Percentiles rank a stretch among this genome's conserved stretches.
Evolutionary conservation across 2,113 vertebrate genomes (phyloP).

Genomic region (Empidonax traillii): DNA sequence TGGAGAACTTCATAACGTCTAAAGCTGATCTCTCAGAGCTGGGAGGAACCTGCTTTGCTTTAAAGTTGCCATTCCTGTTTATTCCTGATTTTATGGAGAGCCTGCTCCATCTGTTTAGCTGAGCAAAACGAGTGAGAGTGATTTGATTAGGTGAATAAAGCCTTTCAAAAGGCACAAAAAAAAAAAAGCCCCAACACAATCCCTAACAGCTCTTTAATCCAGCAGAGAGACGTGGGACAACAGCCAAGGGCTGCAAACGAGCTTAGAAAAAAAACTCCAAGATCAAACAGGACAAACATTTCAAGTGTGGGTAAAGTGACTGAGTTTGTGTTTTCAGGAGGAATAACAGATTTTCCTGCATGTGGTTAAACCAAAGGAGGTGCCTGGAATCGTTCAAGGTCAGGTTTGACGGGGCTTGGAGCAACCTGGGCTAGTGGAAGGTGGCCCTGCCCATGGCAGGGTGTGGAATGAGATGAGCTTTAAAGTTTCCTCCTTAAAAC

Average conservation of each 20-base stretch:
- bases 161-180: not conserved
- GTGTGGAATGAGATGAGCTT: not conserved
- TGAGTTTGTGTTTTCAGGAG: not conserved
- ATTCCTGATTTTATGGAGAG: not conserved
- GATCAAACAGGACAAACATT: not conserved
- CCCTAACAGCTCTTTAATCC: slow-evolving; percentile 2
- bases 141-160: slow-evolving; percentile 37
- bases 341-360: not conserved
- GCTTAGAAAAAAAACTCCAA: not conserved
- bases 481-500: not conserved
- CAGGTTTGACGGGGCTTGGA: not conserved
- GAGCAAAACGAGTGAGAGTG: not conserved
- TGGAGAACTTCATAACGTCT: not conserved
- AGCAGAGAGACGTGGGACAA: not conserved
- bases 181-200: not conserved
- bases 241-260: not conserved
- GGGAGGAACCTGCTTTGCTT: not conserved
- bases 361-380: not conserved
- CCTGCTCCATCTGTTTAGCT: slow-evolving; percentile 2
- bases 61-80: not conserved
- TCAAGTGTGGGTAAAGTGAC: not conserved
- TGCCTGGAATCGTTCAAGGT: not conserved
- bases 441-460: not conserved
- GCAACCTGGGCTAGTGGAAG: rapidly evolving
- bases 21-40: not conserved